These are phyloP conservation scores for Parambassis ranga DNA, from an alignment of 2,797 vertebrate genomes.

Conservation along the genomic window DNA sequence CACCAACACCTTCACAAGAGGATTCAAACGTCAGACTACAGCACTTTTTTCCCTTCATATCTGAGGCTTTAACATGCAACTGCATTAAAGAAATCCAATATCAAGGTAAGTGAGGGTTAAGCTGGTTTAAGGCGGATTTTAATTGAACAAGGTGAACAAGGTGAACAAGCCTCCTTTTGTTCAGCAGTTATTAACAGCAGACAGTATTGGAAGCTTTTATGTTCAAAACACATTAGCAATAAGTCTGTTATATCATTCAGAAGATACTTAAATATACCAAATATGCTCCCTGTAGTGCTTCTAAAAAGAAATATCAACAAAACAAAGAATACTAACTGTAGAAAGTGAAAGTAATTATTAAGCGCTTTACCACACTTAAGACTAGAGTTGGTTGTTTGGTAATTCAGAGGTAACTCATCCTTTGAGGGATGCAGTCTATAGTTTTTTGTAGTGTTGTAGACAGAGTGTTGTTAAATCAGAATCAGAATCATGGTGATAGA, in stretches of 20 bases:
- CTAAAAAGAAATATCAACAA: too few relatives aligned
- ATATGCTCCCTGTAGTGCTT: too few relatives aligned
- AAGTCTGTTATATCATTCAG: not conserved
- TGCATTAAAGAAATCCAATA: not conserved
- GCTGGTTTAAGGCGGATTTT: slow-evolving; percentile 11
- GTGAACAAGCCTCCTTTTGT: not conserved
- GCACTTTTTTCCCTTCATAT: not conserved
- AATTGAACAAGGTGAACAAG: slow-evolving; percentile 15
- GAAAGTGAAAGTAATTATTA: too few relatives aligned
- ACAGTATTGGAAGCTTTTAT: slow-evolving; percentile 21
- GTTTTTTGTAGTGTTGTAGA: too few relatives aligned
- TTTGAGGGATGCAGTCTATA: too few relatives aligned
- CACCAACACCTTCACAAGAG: not conserved
- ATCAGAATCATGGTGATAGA: too few relatives aligned
- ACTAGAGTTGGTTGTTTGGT: too few relatives aligned
- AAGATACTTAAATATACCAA: not conserved
- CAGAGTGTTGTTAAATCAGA: too few relatives aligned
- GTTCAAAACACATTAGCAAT: not conserved
- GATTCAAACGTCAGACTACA: not conserved
- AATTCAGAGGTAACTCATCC: too few relatives aligned
- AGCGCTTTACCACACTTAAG: too few relatives aligned
- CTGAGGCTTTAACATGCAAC: not conserved
- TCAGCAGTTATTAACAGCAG: slow-evolving; percentile 24
- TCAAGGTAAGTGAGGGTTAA: not conserved
- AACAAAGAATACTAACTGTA: too few relatives aligned